These are phyloP conservation scores for Caenorhabditis sp. DNA, from an alignment of 2,888 invertebrate species.

Conservation along the genomic window DNA sequence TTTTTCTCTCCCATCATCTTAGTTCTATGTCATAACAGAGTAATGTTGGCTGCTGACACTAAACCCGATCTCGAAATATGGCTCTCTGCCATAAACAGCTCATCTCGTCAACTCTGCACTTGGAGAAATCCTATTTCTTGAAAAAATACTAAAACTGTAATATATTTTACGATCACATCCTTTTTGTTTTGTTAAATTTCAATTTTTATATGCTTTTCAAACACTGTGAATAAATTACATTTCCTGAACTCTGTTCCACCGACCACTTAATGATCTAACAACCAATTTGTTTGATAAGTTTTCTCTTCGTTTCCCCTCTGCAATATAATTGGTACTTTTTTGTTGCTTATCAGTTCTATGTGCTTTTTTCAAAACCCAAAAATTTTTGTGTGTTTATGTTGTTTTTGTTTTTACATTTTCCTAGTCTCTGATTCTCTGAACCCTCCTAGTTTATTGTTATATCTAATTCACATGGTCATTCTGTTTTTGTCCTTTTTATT, in stretches of 20 bases:
- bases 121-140: constrained; percentile 34
- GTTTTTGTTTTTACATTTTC: too few relatives aligned
- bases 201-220: too few relatives aligned
- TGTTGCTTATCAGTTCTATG: too few relatives aligned
- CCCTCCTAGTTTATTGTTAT: too few relatives aligned
- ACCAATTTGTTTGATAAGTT: neutral
- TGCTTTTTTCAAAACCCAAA: too few relatives aligned
- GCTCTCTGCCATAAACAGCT: constrained; percentile 85
- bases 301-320: neutral
- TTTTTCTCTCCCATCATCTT: too few relatives aligned
- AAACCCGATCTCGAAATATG: constrained; percentile 86
- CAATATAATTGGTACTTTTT: too few relatives aligned
- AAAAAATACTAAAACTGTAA: neutral
- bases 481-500: too few relatives aligned
- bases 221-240: too few relatives aligned
- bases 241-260: neutral
- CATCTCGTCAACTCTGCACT: constrained; percentile 78
- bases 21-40: constrained; percentile 75
- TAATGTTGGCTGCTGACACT: constrained; percentile 90
- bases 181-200: neutral
- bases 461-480: too few relatives aligned
- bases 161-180: neutral
- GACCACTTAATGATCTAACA: neutral
- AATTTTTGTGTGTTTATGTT: too few relatives aligned
- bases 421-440: too few relatives aligned